A percentile compares a stretch with the other conserved stretches of the same genome.
These are phyloP conservation scores for Ptychobarbus kaznakovi DNA, from an alignment of 2,797 vertebrate species.

Conservation along the genomic window DNA sequence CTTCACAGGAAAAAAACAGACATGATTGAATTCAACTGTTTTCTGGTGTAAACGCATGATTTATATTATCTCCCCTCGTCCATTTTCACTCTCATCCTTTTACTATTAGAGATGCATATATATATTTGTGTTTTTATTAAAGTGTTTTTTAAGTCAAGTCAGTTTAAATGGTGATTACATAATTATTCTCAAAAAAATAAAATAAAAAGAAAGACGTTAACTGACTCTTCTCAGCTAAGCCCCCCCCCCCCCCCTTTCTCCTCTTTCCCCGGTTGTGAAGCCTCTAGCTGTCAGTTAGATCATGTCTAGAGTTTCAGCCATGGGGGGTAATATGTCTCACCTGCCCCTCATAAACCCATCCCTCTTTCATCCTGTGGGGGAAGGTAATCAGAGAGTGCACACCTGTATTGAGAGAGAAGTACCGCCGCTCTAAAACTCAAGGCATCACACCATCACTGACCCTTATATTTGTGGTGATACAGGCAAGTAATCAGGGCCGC, in stretches of 20 bases:
- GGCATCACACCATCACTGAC: neutral
- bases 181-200: neutral
- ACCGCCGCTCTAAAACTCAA: constrained; percentile 1
- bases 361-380: constrained; percentile 53
- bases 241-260: neutral
- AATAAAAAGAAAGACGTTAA: neutral
- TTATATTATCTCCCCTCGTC: neutral
- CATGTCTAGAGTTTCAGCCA: constrained; percentile 54
- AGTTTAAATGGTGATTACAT: neutral
- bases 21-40: neutral
- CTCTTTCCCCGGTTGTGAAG: constrained; percentile 12
- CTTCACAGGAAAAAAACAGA: neutral
- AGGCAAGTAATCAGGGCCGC: neutral
- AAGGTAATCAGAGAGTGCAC: constrained; percentile 50
- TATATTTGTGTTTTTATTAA: neutral
- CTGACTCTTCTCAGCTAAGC: neutral
- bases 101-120: neutral
- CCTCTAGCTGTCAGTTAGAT: constrained; percentile 41
- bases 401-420: constrained; percentile 42
- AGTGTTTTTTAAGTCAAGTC: too few relatives aligned
- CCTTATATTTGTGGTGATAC: constrained; percentile 31
- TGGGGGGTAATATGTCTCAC: constrained; percentile 36
- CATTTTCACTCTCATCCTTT: neutral
- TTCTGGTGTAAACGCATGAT: neutral
- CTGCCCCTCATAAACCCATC: constrained; percentile 42